Conservation (phyloP, 2,113 vertebrate genomes). For the Rhabdomys dilectus region DNA sequence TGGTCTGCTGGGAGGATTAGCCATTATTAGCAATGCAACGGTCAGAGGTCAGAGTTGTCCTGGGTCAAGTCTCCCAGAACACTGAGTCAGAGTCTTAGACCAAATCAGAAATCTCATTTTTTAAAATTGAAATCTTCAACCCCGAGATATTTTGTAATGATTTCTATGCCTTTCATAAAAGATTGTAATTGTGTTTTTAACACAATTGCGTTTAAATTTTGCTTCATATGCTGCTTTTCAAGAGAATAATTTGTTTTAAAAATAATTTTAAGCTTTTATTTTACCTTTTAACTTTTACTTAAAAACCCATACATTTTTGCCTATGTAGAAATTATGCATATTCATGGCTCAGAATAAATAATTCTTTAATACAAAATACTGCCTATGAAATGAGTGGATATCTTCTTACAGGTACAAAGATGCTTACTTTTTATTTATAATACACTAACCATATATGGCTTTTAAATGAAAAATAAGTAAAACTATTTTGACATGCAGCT, state of each 20-base stretch:
- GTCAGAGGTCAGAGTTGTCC: neutral
- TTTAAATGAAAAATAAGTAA: neutral
- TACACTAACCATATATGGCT: neutral
- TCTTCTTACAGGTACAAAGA: neutral
- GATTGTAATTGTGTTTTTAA: neutral
- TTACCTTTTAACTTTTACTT: neutral
- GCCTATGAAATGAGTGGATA: neutral
- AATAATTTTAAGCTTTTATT: neutral
- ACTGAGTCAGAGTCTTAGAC: neutral
- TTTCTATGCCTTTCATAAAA: neutral
- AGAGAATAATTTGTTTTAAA: neutral
- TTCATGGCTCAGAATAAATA: neutral
- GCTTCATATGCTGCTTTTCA: neutral
- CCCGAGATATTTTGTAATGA: neutral
- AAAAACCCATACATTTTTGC: neutral
- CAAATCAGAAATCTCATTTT: neutral
- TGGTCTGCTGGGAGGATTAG: neutral
- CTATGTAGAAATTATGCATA: neutral
- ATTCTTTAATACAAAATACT: neutral
- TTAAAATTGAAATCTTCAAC: neutral
- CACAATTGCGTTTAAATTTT: neutral
- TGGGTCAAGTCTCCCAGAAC: neutral
- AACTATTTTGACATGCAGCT: neutral
- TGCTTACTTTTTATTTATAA: neutral
- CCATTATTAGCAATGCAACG: neutral